Evolutionary conservation across 2,797 vertebrate genomes (phyloP).

Genomic region (Urophycis tenuis): DNA sequence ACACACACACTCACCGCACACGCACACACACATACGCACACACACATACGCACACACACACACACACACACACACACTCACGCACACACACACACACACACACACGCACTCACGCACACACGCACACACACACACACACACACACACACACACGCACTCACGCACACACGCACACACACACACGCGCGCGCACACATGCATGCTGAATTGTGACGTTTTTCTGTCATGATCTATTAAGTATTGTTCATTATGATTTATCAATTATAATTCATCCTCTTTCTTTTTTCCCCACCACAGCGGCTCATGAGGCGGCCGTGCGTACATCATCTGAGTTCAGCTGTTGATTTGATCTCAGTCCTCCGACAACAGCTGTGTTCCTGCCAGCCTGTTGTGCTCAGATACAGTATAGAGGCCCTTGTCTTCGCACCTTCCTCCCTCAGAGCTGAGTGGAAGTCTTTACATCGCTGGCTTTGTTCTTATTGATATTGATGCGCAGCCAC

Average conservation of each 20-base stretch:
- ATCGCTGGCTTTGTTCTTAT: no score
- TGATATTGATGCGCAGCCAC: no score
- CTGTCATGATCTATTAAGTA: background rate
- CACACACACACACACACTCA: background rate
- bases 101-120: background rate
- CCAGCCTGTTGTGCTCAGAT: slow-evolving; percentile 46
- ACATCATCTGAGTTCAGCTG: slow-evolving; percentile 56
- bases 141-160: background rate
- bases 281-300: slow-evolving; percentile 16
- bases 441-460: background rate
- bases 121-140: background rate
- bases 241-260: background rate
- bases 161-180: background rate
- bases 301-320: slow-evolving; percentile 38
- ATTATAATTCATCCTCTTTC: background rate
- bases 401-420: background rate
- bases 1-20: background rate
- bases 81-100: slow-evolving; percentile 21
- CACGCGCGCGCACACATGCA: background rate
- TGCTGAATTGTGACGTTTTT: background rate
- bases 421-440: background rate
- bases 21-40: background rate
- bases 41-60: background rate
- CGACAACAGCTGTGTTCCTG: slow-evolving; percentile 56
- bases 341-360: slow-evolving; percentile 45